phyloP scores from a whole-genome alignment of 2,113 vertebrate genomes.

The Stegastes partitus region DNA sequence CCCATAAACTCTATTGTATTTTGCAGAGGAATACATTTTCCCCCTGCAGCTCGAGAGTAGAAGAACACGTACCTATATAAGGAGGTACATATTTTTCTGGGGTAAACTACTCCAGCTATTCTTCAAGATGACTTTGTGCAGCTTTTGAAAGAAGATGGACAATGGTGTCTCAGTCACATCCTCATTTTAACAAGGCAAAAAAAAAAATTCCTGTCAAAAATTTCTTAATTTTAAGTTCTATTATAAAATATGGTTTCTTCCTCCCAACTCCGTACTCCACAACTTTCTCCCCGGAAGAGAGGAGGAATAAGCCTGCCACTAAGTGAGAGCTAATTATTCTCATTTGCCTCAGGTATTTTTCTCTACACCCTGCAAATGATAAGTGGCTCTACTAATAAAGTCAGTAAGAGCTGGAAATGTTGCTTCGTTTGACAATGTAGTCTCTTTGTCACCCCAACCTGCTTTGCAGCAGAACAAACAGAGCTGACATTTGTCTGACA shows the following conservation, averaged over 20 bases:
- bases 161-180: not conserved
- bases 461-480: constrained; percentile 39
- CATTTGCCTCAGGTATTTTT: constrained; percentile 54
- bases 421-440: constrained; percentile 52
- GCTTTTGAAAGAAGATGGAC: constrained; percentile 20
- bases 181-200: constrained; percentile 4
- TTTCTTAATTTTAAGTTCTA: constrained; percentile 1
- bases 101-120: constrained; percentile 30
- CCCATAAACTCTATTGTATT: constrained; percentile 55
- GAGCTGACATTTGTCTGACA: constrained; percentile 47
- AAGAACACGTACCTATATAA: constrained; percentile 36
- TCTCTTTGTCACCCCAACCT: constrained; percentile 17
- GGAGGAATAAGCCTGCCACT: constrained; percentile 32
- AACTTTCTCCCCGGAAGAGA: constrained; percentile 39
- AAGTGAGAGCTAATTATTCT: constrained; percentile 66
- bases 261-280: constrained; percentile 11
- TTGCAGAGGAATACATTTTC: constrained; percentile 48
- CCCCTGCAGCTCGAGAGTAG: constrained; percentile 24
- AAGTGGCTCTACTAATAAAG: constrained; percentile 57
- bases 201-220: not conserved
- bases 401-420: constrained; percentile 54
- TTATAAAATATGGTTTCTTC: constrained; percentile 9
- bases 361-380: constrained; percentile 45
- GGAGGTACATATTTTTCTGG: constrained; percentile 38
- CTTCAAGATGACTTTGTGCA: constrained; percentile 59